phyloP scores from a whole-genome alignment of 2,888 invertebrate genomes.

The Margaritifera margaritifera region DNA sequence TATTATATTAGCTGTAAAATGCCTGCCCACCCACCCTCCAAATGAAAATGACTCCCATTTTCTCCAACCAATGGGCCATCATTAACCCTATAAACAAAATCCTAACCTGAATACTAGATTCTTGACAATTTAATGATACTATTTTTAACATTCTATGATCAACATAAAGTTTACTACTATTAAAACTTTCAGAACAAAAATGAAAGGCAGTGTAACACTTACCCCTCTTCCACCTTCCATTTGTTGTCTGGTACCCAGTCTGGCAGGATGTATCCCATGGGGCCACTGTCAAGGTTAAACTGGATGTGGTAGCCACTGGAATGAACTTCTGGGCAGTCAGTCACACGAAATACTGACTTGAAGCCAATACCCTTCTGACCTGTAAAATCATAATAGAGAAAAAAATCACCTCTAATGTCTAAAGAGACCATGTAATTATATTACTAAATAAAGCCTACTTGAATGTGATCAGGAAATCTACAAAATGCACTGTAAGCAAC shows the following conservation, averaged over 20 bases:
- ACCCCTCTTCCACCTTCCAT: slow-evolving; percentile 20
- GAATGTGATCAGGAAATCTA: too few relatives aligned
- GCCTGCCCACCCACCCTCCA: too few relatives aligned
- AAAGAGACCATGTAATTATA: background rate
- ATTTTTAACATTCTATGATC: background rate
- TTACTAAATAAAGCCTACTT: too few relatives aligned
- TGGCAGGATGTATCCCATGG: slow-evolving; percentile 72
- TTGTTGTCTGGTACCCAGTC: slow-evolving; percentile 60
- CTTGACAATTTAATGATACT: too few relatives aligned
- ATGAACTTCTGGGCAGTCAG: slow-evolving; percentile 70
- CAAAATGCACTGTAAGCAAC: too few relatives aligned
- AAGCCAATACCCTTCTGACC: slow-evolving; percentile 74
- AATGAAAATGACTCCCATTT: too few relatives aligned
- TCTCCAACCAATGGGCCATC: too few relatives aligned
- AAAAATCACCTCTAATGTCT: background rate
- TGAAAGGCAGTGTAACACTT: slow-evolving; percentile 1
- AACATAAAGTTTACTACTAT: background rate
- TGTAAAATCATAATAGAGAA: slow-evolving; percentile 25
- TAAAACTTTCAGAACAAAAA: background rate
- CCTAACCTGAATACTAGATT: too few relatives aligned
- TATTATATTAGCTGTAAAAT: too few relatives aligned
- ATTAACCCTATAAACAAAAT: too few relatives aligned
- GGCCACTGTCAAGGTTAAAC: slow-evolving; percentile 69
- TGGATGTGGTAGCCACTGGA: slow-evolving; percentile 71
- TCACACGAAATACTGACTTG: slow-evolving; percentile 72